Conservation (phyloP, 2,113 vertebrate genomes). For the Aldabrachelys gigantea region DNA sequence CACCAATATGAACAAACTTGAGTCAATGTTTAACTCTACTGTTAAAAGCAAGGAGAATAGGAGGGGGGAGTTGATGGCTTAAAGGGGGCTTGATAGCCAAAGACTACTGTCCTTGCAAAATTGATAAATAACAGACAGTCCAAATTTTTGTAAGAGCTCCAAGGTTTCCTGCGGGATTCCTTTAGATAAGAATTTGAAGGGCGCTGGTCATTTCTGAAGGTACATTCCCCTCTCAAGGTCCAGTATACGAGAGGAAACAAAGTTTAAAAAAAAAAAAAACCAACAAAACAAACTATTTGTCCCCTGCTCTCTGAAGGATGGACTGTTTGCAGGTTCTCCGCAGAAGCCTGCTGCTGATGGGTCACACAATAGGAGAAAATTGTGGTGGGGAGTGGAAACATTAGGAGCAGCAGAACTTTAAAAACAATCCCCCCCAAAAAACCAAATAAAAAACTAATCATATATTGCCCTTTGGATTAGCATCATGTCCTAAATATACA, state of each 20-base stretch:
- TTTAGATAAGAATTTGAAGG: constrained; percentile 76
- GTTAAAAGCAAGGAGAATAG: constrained; percentile 21
- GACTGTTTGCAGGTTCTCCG: neutral
- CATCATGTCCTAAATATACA: neutral
- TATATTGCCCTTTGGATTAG: neutral
- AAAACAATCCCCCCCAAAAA: neutral
- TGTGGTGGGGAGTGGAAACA: neutral
- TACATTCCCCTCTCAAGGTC: constrained; percentile 53
- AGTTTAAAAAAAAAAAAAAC: neutral
- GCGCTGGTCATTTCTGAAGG: constrained; percentile 47
- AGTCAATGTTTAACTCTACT: constrained; percentile 30
- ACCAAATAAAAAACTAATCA: neutral
- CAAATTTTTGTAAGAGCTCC: constrained; percentile 68
- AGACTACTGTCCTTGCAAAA: constrained; percentile 67
- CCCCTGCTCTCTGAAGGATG: neutral
- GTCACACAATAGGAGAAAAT: neutral
- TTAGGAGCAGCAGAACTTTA: neutral
- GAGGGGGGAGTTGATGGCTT: constrained; percentile 13
- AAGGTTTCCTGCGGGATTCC: constrained; percentile 72
- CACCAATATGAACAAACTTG: neutral
- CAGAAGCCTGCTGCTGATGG: neutral
- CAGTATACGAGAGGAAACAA: constrained; percentile 16
- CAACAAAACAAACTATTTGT: neutral
- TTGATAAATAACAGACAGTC: constrained; percentile 65
- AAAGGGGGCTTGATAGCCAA: constrained; percentile 50